These are phyloP conservation scores for Sebastes nivosus DNA, from an alignment of 2,797 vertebrate genomes.

Conservation along the genomic window DNA sequence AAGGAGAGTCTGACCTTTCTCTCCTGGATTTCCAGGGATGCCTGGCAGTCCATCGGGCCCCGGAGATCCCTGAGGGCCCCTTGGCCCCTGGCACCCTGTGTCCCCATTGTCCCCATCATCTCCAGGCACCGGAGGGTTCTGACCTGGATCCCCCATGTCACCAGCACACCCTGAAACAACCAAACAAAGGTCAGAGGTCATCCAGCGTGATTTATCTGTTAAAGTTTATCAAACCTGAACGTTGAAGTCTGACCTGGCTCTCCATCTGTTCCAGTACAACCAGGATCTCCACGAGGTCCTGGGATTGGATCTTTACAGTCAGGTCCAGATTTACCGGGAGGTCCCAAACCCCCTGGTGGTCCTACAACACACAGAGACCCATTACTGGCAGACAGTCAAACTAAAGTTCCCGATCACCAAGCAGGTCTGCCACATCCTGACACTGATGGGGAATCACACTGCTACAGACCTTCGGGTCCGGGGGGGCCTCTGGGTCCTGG, in stretches of 20 bases:
- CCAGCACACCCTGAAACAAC: slow-evolving; percentile 72
- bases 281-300: slow-evolving; percentile 71
- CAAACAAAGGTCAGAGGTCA: background rate
- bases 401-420: background rate
- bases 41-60: slow-evolving; percentile 74
- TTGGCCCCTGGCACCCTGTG: slow-evolving; percentile 55
- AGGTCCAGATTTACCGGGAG: slow-evolving; percentile 59
- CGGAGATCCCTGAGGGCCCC: slow-evolving; percentile 58
- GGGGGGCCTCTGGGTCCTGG: slow-evolving; percentile 63
- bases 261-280: slow-evolving; percentile 74
- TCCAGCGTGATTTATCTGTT: background rate
- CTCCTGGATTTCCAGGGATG: slow-evolving; percentile 56
- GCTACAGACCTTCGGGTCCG: slow-evolving; percentile 69
- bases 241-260: slow-evolving; percentile 51
- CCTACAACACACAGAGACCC: slow-evolving; percentile 55
- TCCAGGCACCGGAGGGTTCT: slow-evolving; percentile 54
- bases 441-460: background rate
- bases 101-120: slow-evolving; percentile 74
- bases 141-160: slow-evolving; percentile 64
- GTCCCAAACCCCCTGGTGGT: slow-evolving; percentile 65
- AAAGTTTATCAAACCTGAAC: background rate
- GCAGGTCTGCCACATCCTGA: background rate
- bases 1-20: slow-evolving; percentile 69
- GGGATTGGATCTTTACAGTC: slow-evolving; percentile 55
- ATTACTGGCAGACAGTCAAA: background rate